phyloP scores from a whole-genome alignment of 2,113 vertebrate genomes.

The Aptenodytes patagonicus region DNA sequence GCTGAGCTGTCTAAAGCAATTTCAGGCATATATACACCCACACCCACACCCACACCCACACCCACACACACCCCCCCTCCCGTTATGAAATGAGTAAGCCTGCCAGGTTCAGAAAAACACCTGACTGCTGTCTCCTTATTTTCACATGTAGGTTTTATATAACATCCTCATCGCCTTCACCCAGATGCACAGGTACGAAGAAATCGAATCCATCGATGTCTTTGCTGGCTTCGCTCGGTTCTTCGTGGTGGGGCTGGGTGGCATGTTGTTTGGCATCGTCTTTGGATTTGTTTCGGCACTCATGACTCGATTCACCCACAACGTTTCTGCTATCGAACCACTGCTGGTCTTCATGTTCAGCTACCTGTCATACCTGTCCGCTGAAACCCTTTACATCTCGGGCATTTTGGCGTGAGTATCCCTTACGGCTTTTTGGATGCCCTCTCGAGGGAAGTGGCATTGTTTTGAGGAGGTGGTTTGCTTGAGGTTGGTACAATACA shows the following conservation, averaged over 20 bases:
- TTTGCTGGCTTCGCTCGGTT: conserved; percentile 88
- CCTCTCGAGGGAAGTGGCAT: not conserved
- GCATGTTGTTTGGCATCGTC: conserved; percentile 83
- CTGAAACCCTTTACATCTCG: conserved; percentile 90
- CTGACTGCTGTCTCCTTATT: not conserved
- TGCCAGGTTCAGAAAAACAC: not conserved
- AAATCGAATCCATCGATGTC: conserved; percentile 83
- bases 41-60: too few species aligned
- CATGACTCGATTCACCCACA: conserved; percentile 93
- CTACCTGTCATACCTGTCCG: conserved; percentile 91
- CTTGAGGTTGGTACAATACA: not conserved
- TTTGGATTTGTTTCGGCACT: conserved; percentile 91
- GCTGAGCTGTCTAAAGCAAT: not conserved
- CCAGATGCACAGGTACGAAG: conserved; percentile 83
- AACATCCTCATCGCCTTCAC: conserved; percentile 91
- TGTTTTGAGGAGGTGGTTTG: not conserved
- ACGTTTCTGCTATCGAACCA: conserved; percentile 88
- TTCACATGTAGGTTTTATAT: conserved; percentile 83
- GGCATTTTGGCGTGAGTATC: conserved; percentile 96
- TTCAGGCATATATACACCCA: not conserved
- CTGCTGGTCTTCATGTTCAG: conserved; percentile 98
- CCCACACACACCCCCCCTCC: too few species aligned
- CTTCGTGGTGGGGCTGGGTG: conserved; percentile 89
- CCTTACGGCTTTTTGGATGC: not conserved
- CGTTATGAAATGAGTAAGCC: not conserved